Percentiles rank a stretch among this genome's conserved stretches.
These are phyloP conservation scores for Junco hyemalis DNA, from an alignment of 2,113 vertebrate genomes.

Conservation along the genomic window DNA sequence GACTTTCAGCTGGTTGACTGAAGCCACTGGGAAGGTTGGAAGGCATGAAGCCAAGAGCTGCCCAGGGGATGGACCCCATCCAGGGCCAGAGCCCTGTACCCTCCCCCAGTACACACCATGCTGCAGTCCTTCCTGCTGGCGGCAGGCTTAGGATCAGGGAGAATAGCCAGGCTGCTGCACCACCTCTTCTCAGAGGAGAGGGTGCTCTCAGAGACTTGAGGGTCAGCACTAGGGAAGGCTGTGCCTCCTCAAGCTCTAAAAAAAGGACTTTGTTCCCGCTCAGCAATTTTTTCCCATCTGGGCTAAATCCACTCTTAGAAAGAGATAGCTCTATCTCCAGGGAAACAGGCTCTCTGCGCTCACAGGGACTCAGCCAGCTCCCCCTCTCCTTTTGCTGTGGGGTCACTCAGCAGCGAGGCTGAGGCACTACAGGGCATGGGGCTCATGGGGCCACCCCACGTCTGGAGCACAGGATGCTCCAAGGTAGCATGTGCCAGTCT, in stretches of 20 bases:
- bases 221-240: constrained; percentile 29
- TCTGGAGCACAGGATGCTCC: not conserved
- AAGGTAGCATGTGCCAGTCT: not conserved
- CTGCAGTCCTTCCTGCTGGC: not conserved
- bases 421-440: not conserved
- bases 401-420: not conserved
- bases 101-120: not conserved
- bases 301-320: constrained; percentile 75
- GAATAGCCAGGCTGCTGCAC: not conserved
- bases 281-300: constrained; percentile 67
- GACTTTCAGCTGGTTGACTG: not conserved
- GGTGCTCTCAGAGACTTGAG: not conserved
- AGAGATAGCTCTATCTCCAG: constrained; percentile 75
- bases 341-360: constrained; percentile 72
- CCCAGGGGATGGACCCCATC: accelerated
- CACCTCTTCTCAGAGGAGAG: not conserved
- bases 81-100: not conserved
- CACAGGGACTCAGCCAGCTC: constrained; percentile 60
- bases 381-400: constrained; percentile 45
- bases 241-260: constrained; percentile 61
- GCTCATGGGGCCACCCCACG: not conserved
- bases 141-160: not conserved
- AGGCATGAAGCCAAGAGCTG: not conserved
- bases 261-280: constrained; percentile 51
- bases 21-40: not conserved